Evolutionary conservation across 2,113 vertebrate genomes (phyloP).

Genomic region (Eclectus roratus): DNA sequence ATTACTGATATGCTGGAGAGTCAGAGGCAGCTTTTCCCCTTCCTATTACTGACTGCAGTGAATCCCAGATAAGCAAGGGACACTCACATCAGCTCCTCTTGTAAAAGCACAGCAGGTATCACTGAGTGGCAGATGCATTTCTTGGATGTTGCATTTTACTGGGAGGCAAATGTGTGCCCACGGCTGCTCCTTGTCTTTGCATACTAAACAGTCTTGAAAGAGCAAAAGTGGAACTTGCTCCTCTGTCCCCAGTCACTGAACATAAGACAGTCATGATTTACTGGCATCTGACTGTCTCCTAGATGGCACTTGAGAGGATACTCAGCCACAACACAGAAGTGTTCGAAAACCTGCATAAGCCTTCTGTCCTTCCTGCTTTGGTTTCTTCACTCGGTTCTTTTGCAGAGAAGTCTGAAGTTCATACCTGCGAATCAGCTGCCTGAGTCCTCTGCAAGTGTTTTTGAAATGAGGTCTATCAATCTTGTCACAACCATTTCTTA

Average conservation of each 20-base stretch:
- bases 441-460: neutral
- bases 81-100: neutral
- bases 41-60: neutral
- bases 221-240: neutral
- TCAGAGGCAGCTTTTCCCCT: neutral
- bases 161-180: neutral
- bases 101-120: neutral
- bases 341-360: neutral
- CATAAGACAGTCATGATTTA: neutral
- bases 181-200: neutral
- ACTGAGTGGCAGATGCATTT: neutral
- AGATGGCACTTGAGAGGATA: neutral
- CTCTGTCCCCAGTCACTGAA: neutral
- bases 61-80: neutral
- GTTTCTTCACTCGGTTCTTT: neutral
- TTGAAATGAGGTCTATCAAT: constrained; percentile 3
- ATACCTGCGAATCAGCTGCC: neutral
- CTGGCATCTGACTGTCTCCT: neutral
- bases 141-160: neutral
- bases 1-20: neutral
- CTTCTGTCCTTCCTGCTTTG: neutral
- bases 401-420: neutral
- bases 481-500: neutral
- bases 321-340: neutral
- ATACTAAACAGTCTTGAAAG: neutral